Conservation (phyloP, 2,113 vertebrate species). For the Podiceps cristatus region DNA sequence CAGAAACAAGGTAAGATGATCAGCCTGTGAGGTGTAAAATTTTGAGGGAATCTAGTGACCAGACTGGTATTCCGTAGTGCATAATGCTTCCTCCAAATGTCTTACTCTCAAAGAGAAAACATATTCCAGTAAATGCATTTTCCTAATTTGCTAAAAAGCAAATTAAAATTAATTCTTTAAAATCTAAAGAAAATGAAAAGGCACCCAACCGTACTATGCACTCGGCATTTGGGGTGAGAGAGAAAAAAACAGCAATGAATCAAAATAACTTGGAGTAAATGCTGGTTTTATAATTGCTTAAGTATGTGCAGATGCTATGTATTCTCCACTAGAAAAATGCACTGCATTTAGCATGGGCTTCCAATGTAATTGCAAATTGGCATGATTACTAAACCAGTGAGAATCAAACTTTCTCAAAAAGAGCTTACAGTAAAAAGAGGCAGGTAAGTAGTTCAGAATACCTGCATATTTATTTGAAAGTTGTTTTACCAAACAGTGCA, state of each 20-base stretch:
- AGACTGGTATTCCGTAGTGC: background rate
- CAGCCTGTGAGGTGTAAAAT: background rate
- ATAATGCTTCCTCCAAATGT: background rate
- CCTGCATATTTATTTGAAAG: background rate
- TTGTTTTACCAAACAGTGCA: accelerated
- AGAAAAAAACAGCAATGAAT: background rate
- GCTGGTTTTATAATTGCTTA: background rate
- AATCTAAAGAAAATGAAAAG: background rate
- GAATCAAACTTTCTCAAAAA: background rate
- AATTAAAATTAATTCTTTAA: background rate
- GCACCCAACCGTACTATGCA: background rate
- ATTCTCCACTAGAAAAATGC: background rate
- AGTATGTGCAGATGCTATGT: background rate
- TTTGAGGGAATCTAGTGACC: background rate
- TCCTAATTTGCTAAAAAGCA: background rate
- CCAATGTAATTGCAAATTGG: background rate
- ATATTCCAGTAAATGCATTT: background rate
- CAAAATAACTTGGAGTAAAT: background rate
- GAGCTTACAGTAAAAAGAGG: background rate
- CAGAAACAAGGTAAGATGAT: background rate
- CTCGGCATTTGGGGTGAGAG: background rate
- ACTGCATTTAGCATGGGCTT: background rate
- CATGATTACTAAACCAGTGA: background rate
- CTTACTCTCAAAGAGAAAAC: background rate
- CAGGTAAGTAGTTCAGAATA: background rate